A percentile compares a stretch with the other conserved stretches of the same genome.
Evolutionary conservation across 2,113 vertebrate species (phyloP).

Genomic region (Callionymus lyra): DNA sequence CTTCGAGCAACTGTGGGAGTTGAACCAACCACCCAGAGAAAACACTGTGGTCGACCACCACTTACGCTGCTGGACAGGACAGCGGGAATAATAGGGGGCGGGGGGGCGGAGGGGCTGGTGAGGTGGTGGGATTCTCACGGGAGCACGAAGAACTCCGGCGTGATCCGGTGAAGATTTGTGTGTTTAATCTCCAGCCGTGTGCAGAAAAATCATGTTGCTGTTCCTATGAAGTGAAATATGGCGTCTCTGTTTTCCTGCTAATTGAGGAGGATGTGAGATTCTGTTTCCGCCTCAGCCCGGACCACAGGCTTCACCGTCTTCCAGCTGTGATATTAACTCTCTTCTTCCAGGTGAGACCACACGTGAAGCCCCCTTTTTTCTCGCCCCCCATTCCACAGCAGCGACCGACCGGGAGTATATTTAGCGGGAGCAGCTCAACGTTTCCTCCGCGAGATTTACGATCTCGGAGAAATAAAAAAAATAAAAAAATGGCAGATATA

Average conservation of each 20-base stretch:
- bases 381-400: constrained; percentile 46
- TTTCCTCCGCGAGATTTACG: constrained; percentile 51
- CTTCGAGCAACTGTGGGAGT: constrained; percentile 59
- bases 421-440: too few relatives aligned
- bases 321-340: constrained; percentile 65
- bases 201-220: constrained; percentile 7
- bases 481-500: constrained; percentile 42
- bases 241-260: constrained; percentile 18
- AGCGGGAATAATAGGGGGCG: constrained; percentile 30
- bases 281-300: constrained; percentile 15
- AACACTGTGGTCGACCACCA: constrained; percentile 70
- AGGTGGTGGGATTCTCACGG: constrained; percentile 46
- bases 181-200: constrained; percentile 7
- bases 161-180: constrained; percentile 8
- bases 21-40: constrained; percentile 60
- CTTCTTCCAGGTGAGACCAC: constrained; percentile 65
- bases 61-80: constrained; percentile 58
- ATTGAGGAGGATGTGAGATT: constrained; percentile 18
- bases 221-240: constrained; percentile 2
- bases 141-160: constrained; percentile 11
- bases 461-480: constrained; percentile 40
- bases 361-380: constrained; percentile 62
- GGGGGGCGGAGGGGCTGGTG: too few relatives aligned
- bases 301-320: constrained; percentile 34
- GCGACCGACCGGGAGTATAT: constrained; percentile 39